Evolutionary conservation across 1,140 invertebrate species (phyloP).

Genomic region (Caenorhabditis brenneri): DNA sequence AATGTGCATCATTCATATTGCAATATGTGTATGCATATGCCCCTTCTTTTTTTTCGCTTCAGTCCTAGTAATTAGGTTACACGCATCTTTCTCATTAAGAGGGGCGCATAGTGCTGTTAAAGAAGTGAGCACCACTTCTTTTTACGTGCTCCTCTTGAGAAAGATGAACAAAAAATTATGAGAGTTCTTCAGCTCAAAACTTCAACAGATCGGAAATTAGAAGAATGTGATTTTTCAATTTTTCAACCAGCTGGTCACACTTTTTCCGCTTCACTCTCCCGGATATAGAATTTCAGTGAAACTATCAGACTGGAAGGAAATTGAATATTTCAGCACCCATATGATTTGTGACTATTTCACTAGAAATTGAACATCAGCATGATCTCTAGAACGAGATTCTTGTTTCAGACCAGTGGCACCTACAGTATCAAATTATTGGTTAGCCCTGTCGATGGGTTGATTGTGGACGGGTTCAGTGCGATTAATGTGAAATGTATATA

Average conservation of each 20-base stretch:
- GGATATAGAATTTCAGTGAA: not conserved
- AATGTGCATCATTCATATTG: slow-evolving; percentile 43
- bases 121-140: not conserved
- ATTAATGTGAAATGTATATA: slow-evolving; percentile 50
- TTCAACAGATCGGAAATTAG: not conserved
- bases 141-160: not conserved
- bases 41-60: not conserved
- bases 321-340: not conserved
- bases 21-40: slow-evolving; percentile 41
- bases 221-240: not conserved
- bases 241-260: not conserved
- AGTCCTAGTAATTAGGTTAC: slow-evolving; percentile 39
- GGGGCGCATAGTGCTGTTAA: not conserved
- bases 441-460: slow-evolving; percentile 48
- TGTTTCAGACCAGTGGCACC: slow-evolving; percentile 43
- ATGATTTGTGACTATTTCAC: not conserved
- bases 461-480: slow-evolving; percentile 53
- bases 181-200: too few species aligned
- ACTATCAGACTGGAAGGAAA: slow-evolving; percentile 34
- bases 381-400: not conserved
- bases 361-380: not conserved
- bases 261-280: not conserved
- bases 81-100: slow-evolving; percentile 26
- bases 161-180: too few species aligned
- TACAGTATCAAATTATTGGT: slow-evolving; percentile 51